Conservation (phyloP, 2,888 invertebrate genomes). For the Amphipoea oculea region DNA sequence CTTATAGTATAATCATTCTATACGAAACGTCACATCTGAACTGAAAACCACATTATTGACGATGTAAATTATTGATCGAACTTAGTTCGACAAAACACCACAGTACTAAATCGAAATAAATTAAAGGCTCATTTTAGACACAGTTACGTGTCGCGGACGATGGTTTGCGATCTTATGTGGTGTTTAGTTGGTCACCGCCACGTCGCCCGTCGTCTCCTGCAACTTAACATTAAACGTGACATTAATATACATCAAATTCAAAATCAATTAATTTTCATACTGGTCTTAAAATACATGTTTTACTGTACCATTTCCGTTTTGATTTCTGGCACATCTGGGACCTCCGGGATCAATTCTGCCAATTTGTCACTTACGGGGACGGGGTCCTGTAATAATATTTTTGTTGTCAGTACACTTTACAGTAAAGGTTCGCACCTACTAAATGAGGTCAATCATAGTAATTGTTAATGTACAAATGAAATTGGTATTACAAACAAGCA, state of each 20-base stretch:
- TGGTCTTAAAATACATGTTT: background rate
- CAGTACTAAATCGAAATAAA: constrained; percentile 86
- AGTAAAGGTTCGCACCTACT: background rate
- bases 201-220: constrained; percentile 81
- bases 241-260: background rate
- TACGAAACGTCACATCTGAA: constrained; percentile 85
- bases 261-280: background rate
- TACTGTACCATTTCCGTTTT: constrained; percentile 83
- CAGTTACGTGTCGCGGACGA: constrained; percentile 73
- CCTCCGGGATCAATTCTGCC: constrained; percentile 85
- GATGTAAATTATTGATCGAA: constrained; percentile 82
- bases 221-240: constrained; percentile 58
- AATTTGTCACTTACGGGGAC: constrained; percentile 83
- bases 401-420: constrained; percentile 18
- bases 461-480: background rate
- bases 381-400: constrained; percentile 80
- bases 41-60: constrained; percentile 84
- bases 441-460: background rate
- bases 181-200: constrained; percentile 81
- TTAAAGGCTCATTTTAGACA: constrained; percentile 85
- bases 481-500: constrained; percentile 15
- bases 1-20: constrained; percentile 89
- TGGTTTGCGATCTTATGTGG: constrained; percentile 56
- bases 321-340: constrained; percentile 85
- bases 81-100: constrained; percentile 87